Evolutionary conservation across 2,888 invertebrate species (phyloP).

Genomic region (Lasioglossum calceatum): DNA sequence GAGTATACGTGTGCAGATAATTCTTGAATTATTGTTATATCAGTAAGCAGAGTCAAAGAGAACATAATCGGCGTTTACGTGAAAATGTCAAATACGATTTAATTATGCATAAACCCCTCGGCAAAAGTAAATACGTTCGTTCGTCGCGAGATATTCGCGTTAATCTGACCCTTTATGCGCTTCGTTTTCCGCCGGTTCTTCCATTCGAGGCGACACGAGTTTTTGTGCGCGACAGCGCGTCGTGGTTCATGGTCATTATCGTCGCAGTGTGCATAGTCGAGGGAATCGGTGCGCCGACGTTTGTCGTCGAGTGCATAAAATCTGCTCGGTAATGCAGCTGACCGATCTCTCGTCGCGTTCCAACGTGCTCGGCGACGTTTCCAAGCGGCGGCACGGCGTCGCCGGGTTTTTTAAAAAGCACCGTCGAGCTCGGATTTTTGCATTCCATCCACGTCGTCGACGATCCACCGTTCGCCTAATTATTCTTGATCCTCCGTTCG

Average conservation of each 20-base stretch:
- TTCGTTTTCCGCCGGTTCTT: constrained; percentile 20
- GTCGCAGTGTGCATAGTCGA: constrained; percentile 17
- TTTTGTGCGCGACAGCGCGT: constrained; percentile 26
- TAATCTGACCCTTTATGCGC: background rate
- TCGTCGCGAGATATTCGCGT: background rate
- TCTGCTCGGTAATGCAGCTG: constrained; percentile 4
- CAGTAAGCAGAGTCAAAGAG: background rate
- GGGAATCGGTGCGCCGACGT: background rate
- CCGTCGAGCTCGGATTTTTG: background rate
- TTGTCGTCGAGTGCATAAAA: constrained; percentile 19
- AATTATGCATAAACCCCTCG: background rate
- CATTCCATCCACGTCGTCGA: background rate
- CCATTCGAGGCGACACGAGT: constrained; percentile 36
- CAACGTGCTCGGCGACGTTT: background rate
- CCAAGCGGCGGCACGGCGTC: background rate
- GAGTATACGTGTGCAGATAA: background rate
- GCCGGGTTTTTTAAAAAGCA: background rate
- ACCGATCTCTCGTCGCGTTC: background rate
- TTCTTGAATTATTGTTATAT: background rate
- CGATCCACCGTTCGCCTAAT: constrained; percentile 11
- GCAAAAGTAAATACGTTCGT: background rate
- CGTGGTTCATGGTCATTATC: constrained; percentile 60
- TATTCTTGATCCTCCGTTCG: constrained; percentile 16
- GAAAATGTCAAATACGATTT: background rate
- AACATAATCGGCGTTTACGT: too few species aligned